Base-by-base conservation (phyloP, 92 coral and sea anemone genomes). In the Palythoa caribaeorum region DNA sequence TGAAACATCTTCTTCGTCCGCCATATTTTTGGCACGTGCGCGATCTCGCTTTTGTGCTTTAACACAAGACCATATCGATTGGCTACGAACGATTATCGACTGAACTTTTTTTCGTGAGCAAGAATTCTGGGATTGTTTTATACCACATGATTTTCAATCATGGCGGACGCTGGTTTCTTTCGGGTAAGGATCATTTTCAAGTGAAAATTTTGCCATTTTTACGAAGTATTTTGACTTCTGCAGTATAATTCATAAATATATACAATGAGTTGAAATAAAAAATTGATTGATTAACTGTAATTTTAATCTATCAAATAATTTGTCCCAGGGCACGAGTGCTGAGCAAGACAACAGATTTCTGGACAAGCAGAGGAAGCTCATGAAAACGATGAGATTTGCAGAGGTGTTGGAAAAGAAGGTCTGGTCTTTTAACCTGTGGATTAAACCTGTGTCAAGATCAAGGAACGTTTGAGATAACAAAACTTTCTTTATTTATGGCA, bases 101-200 rank as follows among this genome's bases (percentile, higher is more conserved):
- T 90, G 79, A 51, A 17, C 36, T 6, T 10, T 62, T 28, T 3
- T 15, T 48, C 65, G 65, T 77, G 78, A 77, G 50, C 28, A 17
- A 76, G 94, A 68, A 73, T 88, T 75, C 50, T 91, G 94, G 94
- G 94, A 83, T 65, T 73, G 35, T 73, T 76, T 81, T 36, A 53
- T 38, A 84, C 76, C 92, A 92, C 92, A 89, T 92, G 94, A 92
- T 87, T 74, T 37, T 73, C 90, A 80, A 88, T 78, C 89, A 95
- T 95, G 98, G 98, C 98, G 99, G 99, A 97, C 77, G 99, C 99
- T 51, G 99, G 99, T 12, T 97, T 97, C 83, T 97, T 97, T 91
- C 83, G 99, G 87, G 99, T 97, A 55, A 84, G 96, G n/a, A 59
- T 55, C 78, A 21, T 68, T 76, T 84, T 48, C n/a, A 52, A 9